phyloP scores from a whole-genome alignment of 2,113 vertebrate species.

The Coryphaenoides rupestris region DNA sequence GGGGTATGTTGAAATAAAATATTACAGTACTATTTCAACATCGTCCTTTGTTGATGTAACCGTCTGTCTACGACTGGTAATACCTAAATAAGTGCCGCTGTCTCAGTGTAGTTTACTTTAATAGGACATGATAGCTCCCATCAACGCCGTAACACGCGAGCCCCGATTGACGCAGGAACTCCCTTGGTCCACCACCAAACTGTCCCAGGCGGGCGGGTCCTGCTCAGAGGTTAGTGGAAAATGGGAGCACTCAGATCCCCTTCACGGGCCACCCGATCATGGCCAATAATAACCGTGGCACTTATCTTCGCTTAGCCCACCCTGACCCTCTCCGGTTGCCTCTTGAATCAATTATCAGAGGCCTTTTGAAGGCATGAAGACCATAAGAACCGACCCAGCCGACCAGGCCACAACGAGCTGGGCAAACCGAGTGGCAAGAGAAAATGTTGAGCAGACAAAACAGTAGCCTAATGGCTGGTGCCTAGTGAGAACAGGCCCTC shows the following conservation, averaged over 20 bases:
- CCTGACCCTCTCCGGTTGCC: constrained; percentile 22
- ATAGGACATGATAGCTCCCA: constrained; percentile 48
- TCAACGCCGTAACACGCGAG: constrained; percentile 43
- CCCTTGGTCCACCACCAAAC: constrained; percentile 19
- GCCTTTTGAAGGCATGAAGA: constrained; percentile 15
- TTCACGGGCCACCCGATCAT: constrained; percentile 11
- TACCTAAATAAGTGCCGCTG: neutral
- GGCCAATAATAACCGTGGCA: constrained; percentile 12
- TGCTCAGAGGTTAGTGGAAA: constrained; percentile 31
- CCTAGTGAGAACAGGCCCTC: constrained; percentile 10
- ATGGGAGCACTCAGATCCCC: constrained; percentile 30
- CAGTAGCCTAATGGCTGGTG: constrained; percentile 42
- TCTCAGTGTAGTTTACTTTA: constrained; percentile 34
- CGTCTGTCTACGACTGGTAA: too few relatives aligned
- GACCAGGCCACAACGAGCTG: neutral
- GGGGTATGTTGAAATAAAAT: too few relatives aligned
- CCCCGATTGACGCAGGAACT: neutral
- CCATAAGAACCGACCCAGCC: neutral
- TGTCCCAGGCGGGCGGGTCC: constrained; percentile 10
- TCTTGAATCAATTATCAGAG: constrained; percentile 26
- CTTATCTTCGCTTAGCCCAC: constrained; percentile 25
- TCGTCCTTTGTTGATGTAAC: too few relatives aligned
- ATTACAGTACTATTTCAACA: neutral
- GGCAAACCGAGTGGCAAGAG: neutral
- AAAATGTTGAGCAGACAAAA: constrained; percentile 22